phyloP scores from a whole-genome alignment of 2,113 vertebrate genomes.

The Sorex fumeus region DNA sequence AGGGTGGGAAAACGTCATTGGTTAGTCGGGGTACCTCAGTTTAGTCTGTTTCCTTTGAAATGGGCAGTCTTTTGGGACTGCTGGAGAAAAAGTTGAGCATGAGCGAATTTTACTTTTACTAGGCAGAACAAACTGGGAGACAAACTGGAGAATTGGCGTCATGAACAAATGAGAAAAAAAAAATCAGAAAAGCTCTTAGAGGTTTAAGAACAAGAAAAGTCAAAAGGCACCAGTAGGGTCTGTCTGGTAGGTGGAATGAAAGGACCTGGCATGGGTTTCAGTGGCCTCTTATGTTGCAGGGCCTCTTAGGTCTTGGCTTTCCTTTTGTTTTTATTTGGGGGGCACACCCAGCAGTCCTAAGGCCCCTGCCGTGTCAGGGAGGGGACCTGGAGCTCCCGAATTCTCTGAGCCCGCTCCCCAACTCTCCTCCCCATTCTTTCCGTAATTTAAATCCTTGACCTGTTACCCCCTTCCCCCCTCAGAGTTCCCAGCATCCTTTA shows the following conservation, averaged over 20 bases:
- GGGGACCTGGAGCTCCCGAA: no score
- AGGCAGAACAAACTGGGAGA: background rate
- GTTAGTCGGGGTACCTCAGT: constrained; percentile 10
- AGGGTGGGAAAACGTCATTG: background rate
- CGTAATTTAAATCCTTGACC: constrained; percentile 37
- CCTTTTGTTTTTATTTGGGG: no score
- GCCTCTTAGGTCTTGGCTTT: background rate
- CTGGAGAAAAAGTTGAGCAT: constrained; percentile 49
- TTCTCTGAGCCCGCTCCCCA: no score
- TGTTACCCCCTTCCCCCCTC: background rate
- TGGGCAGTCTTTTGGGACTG: background rate
- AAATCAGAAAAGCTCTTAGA: constrained; percentile 37
- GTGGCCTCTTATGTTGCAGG: background rate
- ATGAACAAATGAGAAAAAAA: background rate
- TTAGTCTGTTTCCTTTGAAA: constrained; percentile 54
- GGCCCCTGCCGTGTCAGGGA: no score
- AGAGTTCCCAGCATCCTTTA: no score
- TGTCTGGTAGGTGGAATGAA: constrained; percentile 44
- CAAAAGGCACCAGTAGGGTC: constrained; percentile 47
- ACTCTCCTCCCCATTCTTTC: background rate
- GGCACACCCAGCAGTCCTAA: no score
- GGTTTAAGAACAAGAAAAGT: background rate
- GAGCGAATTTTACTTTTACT: background rate
- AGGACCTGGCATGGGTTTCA: constrained; percentile 30
- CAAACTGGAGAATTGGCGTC: background rate